phyloP scores from a whole-genome alignment of 2,797 vertebrate genomes.

The Fistularia commersonii region DNA sequence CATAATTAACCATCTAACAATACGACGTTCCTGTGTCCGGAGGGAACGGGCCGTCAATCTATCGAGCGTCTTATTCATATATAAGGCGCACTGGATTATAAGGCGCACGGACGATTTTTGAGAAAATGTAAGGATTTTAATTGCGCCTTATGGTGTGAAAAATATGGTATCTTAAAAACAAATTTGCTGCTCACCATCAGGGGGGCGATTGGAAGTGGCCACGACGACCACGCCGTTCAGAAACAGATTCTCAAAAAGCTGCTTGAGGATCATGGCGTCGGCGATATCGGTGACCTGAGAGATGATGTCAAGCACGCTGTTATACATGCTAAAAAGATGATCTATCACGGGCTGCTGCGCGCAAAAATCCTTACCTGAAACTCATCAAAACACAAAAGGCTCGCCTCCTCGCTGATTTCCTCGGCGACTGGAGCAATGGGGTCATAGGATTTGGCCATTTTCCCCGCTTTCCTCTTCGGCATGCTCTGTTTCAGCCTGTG shows the following conservation, averaged over 20 bases:
- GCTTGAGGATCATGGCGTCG: constrained; percentile 98
- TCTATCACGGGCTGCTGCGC: too few relatives aligned
- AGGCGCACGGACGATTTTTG: not conserved
- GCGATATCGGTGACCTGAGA: constrained; percentile 96
- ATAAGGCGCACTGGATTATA: too few relatives aligned
- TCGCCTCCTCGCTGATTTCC: constrained; percentile 91
- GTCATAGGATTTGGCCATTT: constrained; percentile 93
- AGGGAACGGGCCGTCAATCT: too few relatives aligned
- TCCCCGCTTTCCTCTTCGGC: constrained; percentile 89
- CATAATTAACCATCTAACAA: too few relatives aligned
- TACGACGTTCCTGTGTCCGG: too few relatives aligned
- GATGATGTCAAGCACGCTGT: not conserved
- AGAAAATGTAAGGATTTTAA: too few relatives aligned
- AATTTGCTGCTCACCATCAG: constrained; percentile 72
- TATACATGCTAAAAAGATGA: not conserved
- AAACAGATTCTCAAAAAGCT: constrained; percentile 98
- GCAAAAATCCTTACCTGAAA: constrained; percentile 85
- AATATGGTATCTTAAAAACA: too few relatives aligned
- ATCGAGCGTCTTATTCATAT: too few relatives aligned
- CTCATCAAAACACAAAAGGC: constrained; percentile 94
- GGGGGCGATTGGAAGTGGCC: constrained; percentile 94
- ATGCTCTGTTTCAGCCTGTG: constrained; percentile 93
- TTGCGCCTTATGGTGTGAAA: too few relatives aligned
- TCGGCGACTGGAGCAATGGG: constrained; percentile 94
- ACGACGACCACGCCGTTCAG: constrained; percentile 92